Conservation (phyloP, 2,888 invertebrate genomes). For the Falcaria lacertinaria region DNA sequence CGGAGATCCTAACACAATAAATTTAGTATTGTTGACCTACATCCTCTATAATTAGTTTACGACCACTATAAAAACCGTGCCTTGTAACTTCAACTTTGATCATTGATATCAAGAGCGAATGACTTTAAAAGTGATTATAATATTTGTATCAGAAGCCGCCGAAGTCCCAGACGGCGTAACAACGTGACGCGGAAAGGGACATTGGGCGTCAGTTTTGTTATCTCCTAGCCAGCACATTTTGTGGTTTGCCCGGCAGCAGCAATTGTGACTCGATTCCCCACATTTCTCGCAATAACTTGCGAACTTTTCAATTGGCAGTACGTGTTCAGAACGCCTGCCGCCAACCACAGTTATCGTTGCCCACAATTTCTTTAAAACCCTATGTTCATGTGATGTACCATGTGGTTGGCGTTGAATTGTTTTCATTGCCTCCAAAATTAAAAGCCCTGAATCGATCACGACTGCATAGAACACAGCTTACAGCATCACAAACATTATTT, state of each 20-base stretch:
- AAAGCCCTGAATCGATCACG: slow-evolving; percentile 35
- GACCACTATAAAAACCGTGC: slow-evolving; percentile 10
- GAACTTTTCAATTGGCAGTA: slow-evolving; percentile 69
- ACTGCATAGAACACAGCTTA: slow-evolving; percentile 20
- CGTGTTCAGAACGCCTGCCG: slow-evolving; percentile 67
- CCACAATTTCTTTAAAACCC: slow-evolving; percentile 64
- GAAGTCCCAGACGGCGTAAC: slow-evolving; percentile 19
- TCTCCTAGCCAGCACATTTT: slow-evolving; percentile 41
- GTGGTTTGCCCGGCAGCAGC: slow-evolving; percentile 62
- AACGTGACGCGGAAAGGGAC: slow-evolving; percentile 46
- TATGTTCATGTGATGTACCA: slow-evolving; percentile 46
- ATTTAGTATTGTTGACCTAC: slow-evolving; percentile 30
- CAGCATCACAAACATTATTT: slow-evolving; percentile 25
- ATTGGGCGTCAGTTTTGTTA: slow-evolving; percentile 38
- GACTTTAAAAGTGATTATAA: no score
- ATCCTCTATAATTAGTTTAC: slow-evolving; percentile 25
- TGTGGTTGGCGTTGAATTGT: slow-evolving; percentile 35
- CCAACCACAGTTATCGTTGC: slow-evolving; percentile 45
- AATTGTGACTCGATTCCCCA: slow-evolving; percentile 57
- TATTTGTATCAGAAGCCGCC: slow-evolving; percentile 14
- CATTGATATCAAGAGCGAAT: no score
- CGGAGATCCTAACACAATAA: slow-evolving; percentile 53
- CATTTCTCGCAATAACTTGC: slow-evolving; percentile 67
- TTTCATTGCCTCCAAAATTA: slow-evolving; percentile 34
- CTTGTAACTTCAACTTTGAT: neutral